Base-by-base conservation (phyloP, 2,113 vertebrate species). In the Herpetotheres cachinnans region DNA sequence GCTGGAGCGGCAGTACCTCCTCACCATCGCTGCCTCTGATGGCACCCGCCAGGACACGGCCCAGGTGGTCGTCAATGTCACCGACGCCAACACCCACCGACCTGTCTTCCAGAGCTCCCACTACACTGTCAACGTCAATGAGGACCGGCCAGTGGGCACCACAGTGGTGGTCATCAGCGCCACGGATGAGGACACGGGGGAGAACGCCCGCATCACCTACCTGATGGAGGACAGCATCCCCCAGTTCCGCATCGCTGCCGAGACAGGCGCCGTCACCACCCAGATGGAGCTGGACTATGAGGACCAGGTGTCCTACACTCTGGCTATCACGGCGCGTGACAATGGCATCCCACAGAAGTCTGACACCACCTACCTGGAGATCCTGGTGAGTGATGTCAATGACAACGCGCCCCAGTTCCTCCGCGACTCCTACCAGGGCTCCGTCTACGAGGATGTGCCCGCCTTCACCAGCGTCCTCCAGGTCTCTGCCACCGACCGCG, bases 21-120 rank as follows among this genome's bases (percentile, higher is more conserved):
- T 99, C 84, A 99, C 98, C 0, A 97, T 99, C 82, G 98, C 99
- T 0, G 99, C 99, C 6, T 99, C 99, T 0, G 99, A 99, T 0
- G 99, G 99, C 12, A 99, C 99, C 1, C 98, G 98, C 16, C 98
- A 99, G 32, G 99, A 99, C 98, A 99, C 98, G 0, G 97, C 99
- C 1, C 99, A 99, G 84, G 99, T 99, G 18, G 98, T 99, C 20
- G 97, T 99, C 52, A 99, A 99, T 1, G 99, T 99, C 94, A 99
- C 99, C 0, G 99, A 99, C 0, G 99, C 99, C 92, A 99, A 99
- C 97, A 99, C 99, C 4, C 99, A 99, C 89, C 98, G 99, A 5
- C 99, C 99, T 0, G 99, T 99, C 74, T 99, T 99, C 81, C 99
- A 99, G 98, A 99, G 99, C 96, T 99, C 99, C 20, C 99, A 99